phyloP scores from a whole-genome alignment of 2,888 invertebrate species.

The Pollenia angustigena region DNA sequence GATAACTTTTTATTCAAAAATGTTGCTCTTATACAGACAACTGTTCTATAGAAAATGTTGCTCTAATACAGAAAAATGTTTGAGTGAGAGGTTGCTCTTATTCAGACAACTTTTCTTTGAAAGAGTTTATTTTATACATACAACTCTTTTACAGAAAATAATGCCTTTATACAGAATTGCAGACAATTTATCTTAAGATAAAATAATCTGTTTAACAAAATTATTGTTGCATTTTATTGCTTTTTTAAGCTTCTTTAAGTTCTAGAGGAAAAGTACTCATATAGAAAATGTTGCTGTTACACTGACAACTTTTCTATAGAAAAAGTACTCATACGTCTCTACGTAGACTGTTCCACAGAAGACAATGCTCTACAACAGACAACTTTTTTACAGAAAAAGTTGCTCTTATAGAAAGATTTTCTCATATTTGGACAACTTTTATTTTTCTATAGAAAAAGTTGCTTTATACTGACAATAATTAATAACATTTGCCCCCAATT shows the following conservation, averaged over 20 bases:
- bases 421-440: background rate
- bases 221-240: too few species aligned
- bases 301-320: background rate
- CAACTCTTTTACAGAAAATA: background rate
- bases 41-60: background rate
- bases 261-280: background rate
- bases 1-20: too few species aligned
- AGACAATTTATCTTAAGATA: too few species aligned
- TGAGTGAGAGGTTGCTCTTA: background rate
- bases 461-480: too few species aligned
- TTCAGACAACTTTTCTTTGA: background rate
- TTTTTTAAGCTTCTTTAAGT: too few species aligned
- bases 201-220: too few species aligned
- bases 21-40: background rate
- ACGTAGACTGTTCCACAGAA: background rate
- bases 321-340: background rate
- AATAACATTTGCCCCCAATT: too few species aligned
- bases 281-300: background rate
- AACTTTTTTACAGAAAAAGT: background rate
- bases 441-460: conserved; percentile 7
- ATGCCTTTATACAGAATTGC: too few species aligned
- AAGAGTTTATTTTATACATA: background rate
- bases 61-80: background rate
- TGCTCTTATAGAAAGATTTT: background rate
- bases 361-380: background rate